Evolutionary conservation across 2,113 vertebrate genomes (phyloP), one percentile per base, ranked within the genome.

Genomic region (Elgaria multicarinata): DNA sequence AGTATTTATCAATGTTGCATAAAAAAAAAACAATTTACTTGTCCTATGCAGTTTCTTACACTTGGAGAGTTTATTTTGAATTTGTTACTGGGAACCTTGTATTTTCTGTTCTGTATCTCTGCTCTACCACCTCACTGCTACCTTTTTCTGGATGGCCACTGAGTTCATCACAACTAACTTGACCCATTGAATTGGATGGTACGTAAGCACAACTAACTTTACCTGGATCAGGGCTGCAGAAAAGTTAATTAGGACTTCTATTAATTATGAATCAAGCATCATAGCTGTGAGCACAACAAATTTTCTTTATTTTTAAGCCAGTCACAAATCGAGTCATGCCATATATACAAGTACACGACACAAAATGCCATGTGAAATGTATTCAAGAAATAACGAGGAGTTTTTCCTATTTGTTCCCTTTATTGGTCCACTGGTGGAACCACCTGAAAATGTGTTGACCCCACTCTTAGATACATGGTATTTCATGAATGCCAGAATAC

Each of bases 261-360:
- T 6, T 18, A 74, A 74, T 36, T 33, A 33, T 16, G 20, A 93
- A 90, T 87, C 64, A 95, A 72, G 36, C 87, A 66, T 66, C 82
- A 1, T 13, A 9, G 16, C 31, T 36, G 24, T 91, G 92, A 95
- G 81, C 92, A 95, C 92, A 95, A 93, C 28, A 4, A 80, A 85
- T 90, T 93, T 93, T 92, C 75, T 95, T 95, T 96, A 95, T 95
- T 95, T 95, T 92, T 36, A 92, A 92, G 91, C 87, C 88, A 87
- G 58, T 87, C 88, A 87, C 82, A 92, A 92, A 89, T 87, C 74
- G 89, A 78, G 16, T 87, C 92, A 93, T 94, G 92, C n/a, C 55
- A 28, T 93, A 90, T 90, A 86, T 92, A 94, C 94, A 95, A 62
- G 72, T 33, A 80, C 85, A 0, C 58, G 67, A 94, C n/a, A 74